Conservation (phyloP, 2,113 vertebrate species). For the Monopterus albus region DNA sequence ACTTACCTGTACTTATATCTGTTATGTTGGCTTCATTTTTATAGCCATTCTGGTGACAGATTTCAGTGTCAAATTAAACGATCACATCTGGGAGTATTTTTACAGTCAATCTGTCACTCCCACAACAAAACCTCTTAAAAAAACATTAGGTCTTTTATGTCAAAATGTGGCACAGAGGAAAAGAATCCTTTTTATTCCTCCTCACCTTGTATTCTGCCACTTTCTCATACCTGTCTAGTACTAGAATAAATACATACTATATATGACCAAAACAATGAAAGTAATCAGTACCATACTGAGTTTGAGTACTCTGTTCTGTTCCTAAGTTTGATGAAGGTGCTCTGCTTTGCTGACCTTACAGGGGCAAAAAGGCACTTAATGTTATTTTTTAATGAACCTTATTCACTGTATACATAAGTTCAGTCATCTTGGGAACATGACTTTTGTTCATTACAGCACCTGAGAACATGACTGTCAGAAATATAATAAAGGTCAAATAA, state of each 20-base stretch:
- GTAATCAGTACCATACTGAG: background rate
- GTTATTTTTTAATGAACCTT: no score
- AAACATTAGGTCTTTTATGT: background rate
- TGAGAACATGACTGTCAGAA: background rate
- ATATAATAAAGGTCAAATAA: background rate
- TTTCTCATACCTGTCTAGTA: background rate
- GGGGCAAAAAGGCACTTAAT: background rate
- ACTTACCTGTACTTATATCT: background rate
- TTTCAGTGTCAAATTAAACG: background rate
- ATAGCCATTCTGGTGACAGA: background rate
- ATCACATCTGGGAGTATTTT: conserved; percentile 4
- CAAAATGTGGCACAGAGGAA: background rate
- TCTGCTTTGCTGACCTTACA: background rate
- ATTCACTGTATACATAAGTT: no score
- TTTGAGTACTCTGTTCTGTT: rapidly evolving
- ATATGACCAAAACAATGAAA: background rate
- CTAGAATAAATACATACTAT: background rate
- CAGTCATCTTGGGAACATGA: no score
- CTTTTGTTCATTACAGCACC: no score
- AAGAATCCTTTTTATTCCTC: background rate
- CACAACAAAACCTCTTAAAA: background rate
- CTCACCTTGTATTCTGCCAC: background rate
- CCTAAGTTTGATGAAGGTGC: background rate
- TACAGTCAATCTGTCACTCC: background rate
- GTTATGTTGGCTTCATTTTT: background rate